phyloP scores from a whole-genome alignment of 2,888 invertebrate species.

The Drosophila siamana region DNA sequence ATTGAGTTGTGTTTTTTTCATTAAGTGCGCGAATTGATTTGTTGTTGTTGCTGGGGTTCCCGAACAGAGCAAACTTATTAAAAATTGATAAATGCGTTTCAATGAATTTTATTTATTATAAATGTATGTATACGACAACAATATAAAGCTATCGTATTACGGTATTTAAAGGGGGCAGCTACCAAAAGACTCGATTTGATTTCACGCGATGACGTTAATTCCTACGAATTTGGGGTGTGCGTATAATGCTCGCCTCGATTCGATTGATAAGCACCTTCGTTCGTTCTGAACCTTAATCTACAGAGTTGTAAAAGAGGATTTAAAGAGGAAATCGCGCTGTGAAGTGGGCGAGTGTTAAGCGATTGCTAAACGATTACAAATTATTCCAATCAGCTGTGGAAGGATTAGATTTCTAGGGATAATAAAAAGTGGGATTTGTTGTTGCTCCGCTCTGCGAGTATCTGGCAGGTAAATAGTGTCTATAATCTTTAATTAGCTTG shows the following conservation, averaged over 20 bases:
- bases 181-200: slow-evolving; percentile 14
- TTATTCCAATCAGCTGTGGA: slow-evolving; percentile 43
- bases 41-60: slow-evolving; percentile 38
- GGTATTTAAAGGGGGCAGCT: slow-evolving; percentile 14
- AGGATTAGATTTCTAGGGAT: slow-evolving; percentile 28
- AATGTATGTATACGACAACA: slow-evolving; percentile 11
- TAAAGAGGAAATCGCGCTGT: slow-evolving; percentile 56
- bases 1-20: slow-evolving; percentile 79
- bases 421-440: slow-evolving; percentile 23
- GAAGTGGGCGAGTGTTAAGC: slow-evolving; percentile 40
- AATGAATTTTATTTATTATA: slow-evolving; percentile 47
- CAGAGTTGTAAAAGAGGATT: slow-evolving; percentile 37
- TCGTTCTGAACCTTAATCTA: slow-evolving; percentile 18
- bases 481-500: too few species aligned
- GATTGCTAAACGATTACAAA: slow-evolving; percentile 63
- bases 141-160: slow-evolving; percentile 3
- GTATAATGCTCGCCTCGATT: neutral
- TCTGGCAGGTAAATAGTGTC: too few species aligned
- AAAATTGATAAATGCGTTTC: slow-evolving; percentile 73
- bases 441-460: too few species aligned
- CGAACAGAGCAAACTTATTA: slow-evolving; percentile 71
- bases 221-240: slow-evolving; percentile 23
- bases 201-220: slow-evolving; percentile 28
- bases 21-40: slow-evolving; percentile 80
- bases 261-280: slow-evolving; percentile 33